Percentiles rank a stretch among this genome's conserved stretches.
Conservation (phyloP, 2,797 vertebrate genomes). For the Hyperoplus immaculatus region DNA sequence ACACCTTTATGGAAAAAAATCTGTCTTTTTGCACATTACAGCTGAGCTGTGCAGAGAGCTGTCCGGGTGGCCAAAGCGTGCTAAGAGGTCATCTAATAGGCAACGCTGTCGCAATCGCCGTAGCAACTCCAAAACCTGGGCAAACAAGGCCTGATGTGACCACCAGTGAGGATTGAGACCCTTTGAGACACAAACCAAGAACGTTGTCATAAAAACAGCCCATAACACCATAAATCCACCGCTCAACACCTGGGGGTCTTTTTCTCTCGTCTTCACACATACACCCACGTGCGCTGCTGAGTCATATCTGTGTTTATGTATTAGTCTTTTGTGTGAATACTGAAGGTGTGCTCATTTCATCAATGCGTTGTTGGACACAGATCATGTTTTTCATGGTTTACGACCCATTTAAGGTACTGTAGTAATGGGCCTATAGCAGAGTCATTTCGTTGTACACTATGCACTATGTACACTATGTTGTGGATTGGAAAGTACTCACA, state of each 20-base stretch:
- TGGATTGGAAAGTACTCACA: slow-evolving; percentile 49
- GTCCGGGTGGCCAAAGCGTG: slow-evolving; percentile 86
- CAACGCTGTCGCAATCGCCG: slow-evolving; percentile 78
- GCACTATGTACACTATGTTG: slow-evolving; percentile 45
- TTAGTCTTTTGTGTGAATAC: slow-evolving; percentile 63
- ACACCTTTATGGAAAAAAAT: background rate
- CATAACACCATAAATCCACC: slow-evolving; percentile 70
- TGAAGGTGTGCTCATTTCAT: slow-evolving; percentile 40
- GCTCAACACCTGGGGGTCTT: slow-evolving; percentile 56
- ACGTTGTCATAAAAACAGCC: slow-evolving; percentile 59
- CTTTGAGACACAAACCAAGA: slow-evolving; percentile 48
- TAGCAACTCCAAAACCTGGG: slow-evolving; percentile 79
- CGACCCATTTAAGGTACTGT: slow-evolving; percentile 62
- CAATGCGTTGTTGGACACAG: slow-evolving; percentile 62
- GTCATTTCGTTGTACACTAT: slow-evolving; percentile 55
- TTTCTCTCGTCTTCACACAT: slow-evolving; percentile 18
- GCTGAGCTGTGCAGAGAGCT: slow-evolving; percentile 86
- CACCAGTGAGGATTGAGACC: slow-evolving; percentile 44
- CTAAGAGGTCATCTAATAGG: slow-evolving; percentile 79
- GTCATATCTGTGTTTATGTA: slow-evolving; percentile 67
- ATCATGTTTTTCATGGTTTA: slow-evolving; percentile 63
- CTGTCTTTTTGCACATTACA: slow-evolving; percentile 49
- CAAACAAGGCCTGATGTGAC: slow-evolving; percentile 74
- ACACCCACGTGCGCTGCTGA: slow-evolving; percentile 34
- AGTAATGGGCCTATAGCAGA: slow-evolving; percentile 65